A percentile compares a stretch with the other conserved stretches of the same genome.
phyloP scores from a whole-genome alignment of 92 coral and sea anemone species.

The Paragorgia papillata region DNA sequence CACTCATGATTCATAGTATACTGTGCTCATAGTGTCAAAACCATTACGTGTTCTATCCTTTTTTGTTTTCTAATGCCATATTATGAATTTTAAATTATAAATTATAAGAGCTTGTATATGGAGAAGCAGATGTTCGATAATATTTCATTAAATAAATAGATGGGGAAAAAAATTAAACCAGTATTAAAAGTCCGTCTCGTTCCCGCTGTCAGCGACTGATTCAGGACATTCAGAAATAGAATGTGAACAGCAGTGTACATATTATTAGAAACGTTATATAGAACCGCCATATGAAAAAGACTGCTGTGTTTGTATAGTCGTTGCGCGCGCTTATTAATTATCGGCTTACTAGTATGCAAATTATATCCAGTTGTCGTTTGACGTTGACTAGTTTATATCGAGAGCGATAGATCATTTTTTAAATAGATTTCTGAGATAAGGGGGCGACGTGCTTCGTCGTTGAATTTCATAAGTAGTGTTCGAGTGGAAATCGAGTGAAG shows the following conservation, averaged over 20 bases:
- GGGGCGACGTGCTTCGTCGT: background rate
- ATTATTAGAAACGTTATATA: no score
- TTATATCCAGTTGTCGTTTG: slow-evolving; percentile 32
- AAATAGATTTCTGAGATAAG: slow-evolving; percentile 16
- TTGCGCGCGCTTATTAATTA: slow-evolving; percentile 8
- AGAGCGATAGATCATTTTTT: slow-evolving; percentile 16
- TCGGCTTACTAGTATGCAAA: slow-evolving; percentile 24
- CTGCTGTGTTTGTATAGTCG: slow-evolving; percentile 13
- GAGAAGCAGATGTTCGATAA: background rate
- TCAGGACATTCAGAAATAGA: background rate
- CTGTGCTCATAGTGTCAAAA: no score
- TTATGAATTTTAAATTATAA: no score
- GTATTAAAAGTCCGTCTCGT: background rate
- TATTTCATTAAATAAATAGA: background rate
- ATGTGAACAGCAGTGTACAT: no score
- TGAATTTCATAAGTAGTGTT: background rate
- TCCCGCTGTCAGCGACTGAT: background rate
- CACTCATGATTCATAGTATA: no score
- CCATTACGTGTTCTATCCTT: no score
- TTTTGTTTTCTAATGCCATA: no score
- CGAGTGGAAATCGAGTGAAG: no score
- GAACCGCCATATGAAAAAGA: no score
- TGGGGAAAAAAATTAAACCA: background rate
- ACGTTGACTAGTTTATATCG: slow-evolving; percentile 5
- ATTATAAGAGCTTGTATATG: no score